Conservation (phyloP, 2,113 vertebrate genomes). For the Ovibos moschatus region DNA sequence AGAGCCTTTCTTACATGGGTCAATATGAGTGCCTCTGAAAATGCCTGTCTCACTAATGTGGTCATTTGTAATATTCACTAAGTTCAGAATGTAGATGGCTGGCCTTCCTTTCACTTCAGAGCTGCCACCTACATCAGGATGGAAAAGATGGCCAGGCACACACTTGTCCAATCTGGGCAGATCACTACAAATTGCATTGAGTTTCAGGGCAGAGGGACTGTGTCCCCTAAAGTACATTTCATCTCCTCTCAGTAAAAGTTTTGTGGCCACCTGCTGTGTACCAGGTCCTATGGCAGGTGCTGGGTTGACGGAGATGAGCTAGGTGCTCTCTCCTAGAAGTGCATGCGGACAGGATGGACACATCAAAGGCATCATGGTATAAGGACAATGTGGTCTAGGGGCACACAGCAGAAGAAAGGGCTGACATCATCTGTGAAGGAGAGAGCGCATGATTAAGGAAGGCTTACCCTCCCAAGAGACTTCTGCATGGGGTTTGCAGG, state of each 20-base stretch:
- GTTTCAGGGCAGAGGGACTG: not conserved
- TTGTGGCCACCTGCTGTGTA: not conserved
- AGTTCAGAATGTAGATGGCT: not conserved
- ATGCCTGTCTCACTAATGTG: not conserved
- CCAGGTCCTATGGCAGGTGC: not conserved
- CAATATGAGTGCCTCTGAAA: not conserved
- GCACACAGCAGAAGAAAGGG: not conserved
- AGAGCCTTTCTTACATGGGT: not conserved
- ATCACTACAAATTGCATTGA: not conserved
- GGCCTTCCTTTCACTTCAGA: not conserved
- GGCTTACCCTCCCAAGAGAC: not conserved
- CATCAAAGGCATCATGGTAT: no score
- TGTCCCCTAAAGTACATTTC: not conserved
- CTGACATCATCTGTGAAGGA: not conserved
- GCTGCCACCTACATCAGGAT: not conserved
- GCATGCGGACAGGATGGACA: not conserved
- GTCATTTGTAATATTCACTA: conserved; percentile 20
- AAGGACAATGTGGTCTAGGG: not conserved
- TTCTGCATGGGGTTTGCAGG: not conserved
- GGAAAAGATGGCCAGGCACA: not conserved
- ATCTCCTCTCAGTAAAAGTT: not conserved
- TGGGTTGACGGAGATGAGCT: not conserved
- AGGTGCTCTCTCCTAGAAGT: not conserved
- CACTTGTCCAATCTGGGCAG: not conserved
- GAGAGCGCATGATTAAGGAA: not conserved